These are phyloP conservation scores for Etheostoma spectabile DNA, from an alignment of 2,113 vertebrate species.

Conservation along the genomic window DNA sequence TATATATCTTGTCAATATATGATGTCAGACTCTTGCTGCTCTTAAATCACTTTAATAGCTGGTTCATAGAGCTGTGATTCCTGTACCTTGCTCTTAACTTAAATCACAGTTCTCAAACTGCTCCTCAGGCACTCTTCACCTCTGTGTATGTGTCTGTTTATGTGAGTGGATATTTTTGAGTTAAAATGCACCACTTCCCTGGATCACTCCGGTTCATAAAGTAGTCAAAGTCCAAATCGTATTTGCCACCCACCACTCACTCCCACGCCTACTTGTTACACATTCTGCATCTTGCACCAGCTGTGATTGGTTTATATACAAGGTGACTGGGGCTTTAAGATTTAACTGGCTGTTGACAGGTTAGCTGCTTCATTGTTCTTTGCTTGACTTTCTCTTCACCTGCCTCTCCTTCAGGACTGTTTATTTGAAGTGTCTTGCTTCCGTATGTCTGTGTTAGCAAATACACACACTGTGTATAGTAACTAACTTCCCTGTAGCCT, in stretches of 20 bases:
- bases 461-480: background rate
- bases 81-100: slow-evolving; percentile 6
- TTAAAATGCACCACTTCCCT: background rate
- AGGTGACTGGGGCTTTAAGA: slow-evolving; percentile 33
- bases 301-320: slow-evolving; percentile 62
- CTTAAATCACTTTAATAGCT: slow-evolving; percentile 42
- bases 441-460: slow-evolving; percentile 1
- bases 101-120: slow-evolving; percentile 1
- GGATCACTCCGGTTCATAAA: slow-evolving; percentile 10
- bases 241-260: background rate
- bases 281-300: slow-evolving; percentile 44
- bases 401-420: slow-evolving; percentile 25
- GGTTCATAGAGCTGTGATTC: slow-evolving; percentile 33
- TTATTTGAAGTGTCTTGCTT: slow-evolving; percentile 1
- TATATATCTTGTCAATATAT: slow-evolving; percentile 11
- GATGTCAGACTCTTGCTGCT: slow-evolving; percentile 29
- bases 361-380: slow-evolving; percentile 4
- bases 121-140: slow-evolving; percentile 5
- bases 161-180: background rate
- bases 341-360: slow-evolving; percentile 61
- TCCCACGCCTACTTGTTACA: slow-evolving; percentile 45
- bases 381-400: slow-evolving; percentile 50
- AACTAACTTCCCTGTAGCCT: background rate
- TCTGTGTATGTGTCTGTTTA: slow-evolving; percentile 17
- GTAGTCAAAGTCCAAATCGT: slow-evolving; percentile 19